Base-by-base conservation (phyloP, 1,140 invertebrate genomes). In the Venturia canescens region DNA sequence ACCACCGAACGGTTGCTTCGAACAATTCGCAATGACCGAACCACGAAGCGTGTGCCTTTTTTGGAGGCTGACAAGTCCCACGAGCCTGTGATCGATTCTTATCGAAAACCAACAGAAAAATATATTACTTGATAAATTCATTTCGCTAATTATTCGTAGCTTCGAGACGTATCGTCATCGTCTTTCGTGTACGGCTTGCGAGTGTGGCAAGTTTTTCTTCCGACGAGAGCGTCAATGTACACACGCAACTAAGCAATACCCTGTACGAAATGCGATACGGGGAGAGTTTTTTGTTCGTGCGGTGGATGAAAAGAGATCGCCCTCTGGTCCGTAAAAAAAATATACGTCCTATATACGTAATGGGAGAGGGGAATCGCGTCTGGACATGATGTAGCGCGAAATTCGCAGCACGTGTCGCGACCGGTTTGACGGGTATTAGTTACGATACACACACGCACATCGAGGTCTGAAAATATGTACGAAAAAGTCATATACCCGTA, bases 401-500 rank as follows among this genome's bases (percentile, higher is more conserved):
- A 34, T 70, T 70, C 67, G 67, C 67, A 70, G 67, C 67, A 70
- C 67, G 67, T 70, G 67, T 67, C 63, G 67, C 67, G 29, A 70
- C 67, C 67, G 67, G 67, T 70, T 70, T 70, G 67, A 70, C 67
- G 67, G 31, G 67, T 70, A 70, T 70, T 70, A 70, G 31, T 70
- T 70, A 70, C 26, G 23, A 67, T 67, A 67, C 15, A 67, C 23
- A 67, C 63, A 67, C 16, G 21, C 53, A 23, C 21, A 57, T 57
- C 0, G 1, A 21, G 21, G 18, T 13, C 53, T 5, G n/a, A 57
- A 57, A 44, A 44, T 44, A 44, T 44, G 38, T 44, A 44, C 7
- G 13, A 44, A 44, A 44, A 44, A 11, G 38, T 44, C 7, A 44
- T 44, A 44, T 44, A 44, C 5, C 38, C 5, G 38, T 44, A 44